Conservation (phyloP, 2,888 invertebrate genomes). For the Oligia fasciuncula region DNA sequence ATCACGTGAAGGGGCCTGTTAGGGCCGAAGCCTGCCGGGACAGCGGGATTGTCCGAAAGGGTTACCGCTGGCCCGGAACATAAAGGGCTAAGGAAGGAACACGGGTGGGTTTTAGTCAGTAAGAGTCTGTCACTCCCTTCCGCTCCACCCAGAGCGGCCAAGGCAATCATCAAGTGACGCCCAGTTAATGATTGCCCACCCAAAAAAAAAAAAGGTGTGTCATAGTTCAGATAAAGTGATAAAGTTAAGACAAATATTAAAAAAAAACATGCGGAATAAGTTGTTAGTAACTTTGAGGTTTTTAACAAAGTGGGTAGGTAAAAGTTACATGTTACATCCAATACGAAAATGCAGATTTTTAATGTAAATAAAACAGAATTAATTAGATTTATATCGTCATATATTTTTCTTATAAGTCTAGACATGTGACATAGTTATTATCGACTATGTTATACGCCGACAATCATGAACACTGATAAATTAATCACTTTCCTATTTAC, state of each 20-base stretch:
- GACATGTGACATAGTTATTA: background rate
- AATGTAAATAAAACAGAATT: conserved; percentile 25
- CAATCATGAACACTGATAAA: background rate
- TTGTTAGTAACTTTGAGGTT: background rate
- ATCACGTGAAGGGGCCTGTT: too few relatives aligned
- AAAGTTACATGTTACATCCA: conserved; percentile 1
- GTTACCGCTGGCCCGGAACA: too few relatives aligned
- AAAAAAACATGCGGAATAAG: background rate
- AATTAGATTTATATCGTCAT: conserved; percentile 6
- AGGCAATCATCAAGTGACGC: too few relatives aligned
- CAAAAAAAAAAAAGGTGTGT: too few relatives aligned
- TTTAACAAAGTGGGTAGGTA: background rate
- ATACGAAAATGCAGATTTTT: background rate
- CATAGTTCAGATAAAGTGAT: background rate
- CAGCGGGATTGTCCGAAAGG: too few relatives aligned
- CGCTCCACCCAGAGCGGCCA: too few relatives aligned
- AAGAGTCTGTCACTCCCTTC: too few relatives aligned
- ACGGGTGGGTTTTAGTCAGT: too few relatives aligned
- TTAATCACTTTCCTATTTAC: background rate
- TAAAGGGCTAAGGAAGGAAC: too few relatives aligned
- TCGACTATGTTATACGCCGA: background rate
- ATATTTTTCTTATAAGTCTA: conserved; percentile 23
- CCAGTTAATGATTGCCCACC: too few relatives aligned
- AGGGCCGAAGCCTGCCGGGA: too few relatives aligned
- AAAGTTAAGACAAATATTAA: background rate